Evolutionary conservation across 2,888 invertebrate genomes (phyloP), one percentile per base, ranked within the genome.

Genomic region (Sesia bembeciformis): DNA sequence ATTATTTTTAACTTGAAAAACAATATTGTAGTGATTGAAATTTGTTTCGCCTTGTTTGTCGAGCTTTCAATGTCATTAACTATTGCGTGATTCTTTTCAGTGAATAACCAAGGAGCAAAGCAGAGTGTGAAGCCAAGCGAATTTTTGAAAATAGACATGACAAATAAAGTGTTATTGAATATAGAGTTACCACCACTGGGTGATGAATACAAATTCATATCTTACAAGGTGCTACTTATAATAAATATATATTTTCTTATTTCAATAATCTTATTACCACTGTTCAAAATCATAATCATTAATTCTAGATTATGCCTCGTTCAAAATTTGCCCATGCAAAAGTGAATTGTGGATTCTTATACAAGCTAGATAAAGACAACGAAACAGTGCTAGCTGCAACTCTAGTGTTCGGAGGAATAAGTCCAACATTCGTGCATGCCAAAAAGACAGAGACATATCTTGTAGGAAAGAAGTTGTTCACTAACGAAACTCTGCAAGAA

Each of bases 381-480:
- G 52, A 52, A 1, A 71, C 61, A 51, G 75, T 92, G 3, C 68
- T 80, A 49, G 72, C 75, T 0, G 91, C 93, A 0, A 86, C 81
- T 7, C 90, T 95, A 40, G 91, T 93, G 39, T 94, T 90, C 65
- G 94, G 94, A 0, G 92, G 92, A 46, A 93, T 95, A 39, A 84
- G 82, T 58, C 79, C 91, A 0, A 61, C 74, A 2, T 91, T 91
- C 60, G 66, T 76, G 2, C 92, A 92, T 65, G 95, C 95, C 0
- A 67, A 60, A 0, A 76, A 83, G 5, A 91, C 93, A 0, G 93
- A 94, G 61, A 66, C 77, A 3, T 77, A 75, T 50, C 73, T 81
- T 52, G 67, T 61, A 60, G 94, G 82, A 53, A 84, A 67, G 58
- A 72, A 66, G 80, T 62, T 90, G 0, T 81, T 87, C 39, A 81